These are phyloP conservation scores for Prinia subflava DNA, from an alignment of 2,113 vertebrate genomes.

Conservation along the genomic window DNA sequence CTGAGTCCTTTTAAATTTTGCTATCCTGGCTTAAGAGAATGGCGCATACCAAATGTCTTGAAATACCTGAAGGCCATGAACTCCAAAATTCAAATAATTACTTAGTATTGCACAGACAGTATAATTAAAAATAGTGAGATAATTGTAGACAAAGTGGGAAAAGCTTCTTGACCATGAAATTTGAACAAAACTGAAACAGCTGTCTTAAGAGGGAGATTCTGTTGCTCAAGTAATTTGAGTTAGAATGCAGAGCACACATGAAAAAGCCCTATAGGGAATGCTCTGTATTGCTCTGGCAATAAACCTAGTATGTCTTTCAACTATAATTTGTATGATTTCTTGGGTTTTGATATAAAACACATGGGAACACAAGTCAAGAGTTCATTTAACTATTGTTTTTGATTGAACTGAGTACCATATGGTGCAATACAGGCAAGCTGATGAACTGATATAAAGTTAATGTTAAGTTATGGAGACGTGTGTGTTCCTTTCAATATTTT, in stretches of 20 bases:
- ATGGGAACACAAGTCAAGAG: background rate
- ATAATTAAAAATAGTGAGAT: background rate
- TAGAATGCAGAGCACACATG: background rate
- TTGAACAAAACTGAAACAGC: background rate
- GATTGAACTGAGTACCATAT: background rate
- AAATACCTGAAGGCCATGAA: background rate
- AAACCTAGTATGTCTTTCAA: background rate
- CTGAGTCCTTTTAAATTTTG: background rate
- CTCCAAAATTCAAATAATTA: background rate
- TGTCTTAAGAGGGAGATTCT: background rate
- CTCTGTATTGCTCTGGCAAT: background rate
- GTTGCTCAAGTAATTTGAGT: background rate
- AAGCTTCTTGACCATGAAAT: background rate
- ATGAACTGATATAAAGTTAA: background rate
- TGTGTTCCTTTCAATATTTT: background rate
- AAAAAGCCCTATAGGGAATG: background rate
- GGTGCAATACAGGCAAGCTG: background rate
- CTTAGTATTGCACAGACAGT: background rate
- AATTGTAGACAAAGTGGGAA: background rate
- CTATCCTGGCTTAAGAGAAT: background rate
- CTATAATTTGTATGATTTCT: slow-evolving; percentile 27
- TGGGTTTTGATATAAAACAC: background rate
- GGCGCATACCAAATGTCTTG: background rate
- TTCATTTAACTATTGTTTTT: background rate
- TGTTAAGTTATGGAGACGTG: background rate